A percentile compares a stretch with the other conserved stretches of the same genome.
These are phyloP conservation scores for Pyxicephalus adspersus DNA, from an alignment of 2,113 vertebrate genomes.

Conservation along the genomic window DNA sequence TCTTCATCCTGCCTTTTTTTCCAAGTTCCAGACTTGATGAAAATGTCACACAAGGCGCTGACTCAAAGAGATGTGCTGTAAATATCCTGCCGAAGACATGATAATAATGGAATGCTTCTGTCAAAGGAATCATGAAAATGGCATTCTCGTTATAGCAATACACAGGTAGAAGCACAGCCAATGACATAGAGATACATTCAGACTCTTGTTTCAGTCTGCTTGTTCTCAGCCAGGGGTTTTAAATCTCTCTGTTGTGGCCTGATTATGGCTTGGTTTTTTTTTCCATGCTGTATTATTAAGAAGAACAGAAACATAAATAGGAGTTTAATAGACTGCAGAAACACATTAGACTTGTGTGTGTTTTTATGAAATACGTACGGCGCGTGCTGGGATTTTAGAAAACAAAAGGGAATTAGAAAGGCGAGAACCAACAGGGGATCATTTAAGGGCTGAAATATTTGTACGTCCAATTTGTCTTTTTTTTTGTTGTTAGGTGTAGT, in stretches of 20 bases:
- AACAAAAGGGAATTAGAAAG: not conserved
- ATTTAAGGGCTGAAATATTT: not conserved
- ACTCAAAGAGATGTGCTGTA: constrained; percentile 1
- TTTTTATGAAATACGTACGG: not conserved
- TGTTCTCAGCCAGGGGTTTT: constrained; percentile 7
- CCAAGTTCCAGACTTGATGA: constrained; percentile 8
- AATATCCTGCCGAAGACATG: constrained; percentile 24
- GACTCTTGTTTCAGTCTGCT: constrained; percentile 16
- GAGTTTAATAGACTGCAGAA: not conserved
- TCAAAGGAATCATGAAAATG: constrained; percentile 47
- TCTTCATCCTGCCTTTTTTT: not conserved
- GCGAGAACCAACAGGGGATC: not conserved
- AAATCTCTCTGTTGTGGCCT: constrained; percentile 18
- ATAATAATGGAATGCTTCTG: constrained; percentile 25
- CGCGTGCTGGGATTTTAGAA: not conserved
- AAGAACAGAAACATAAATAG: not conserved
- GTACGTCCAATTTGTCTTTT: too few relatives aligned
- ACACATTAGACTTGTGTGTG: not conserved
- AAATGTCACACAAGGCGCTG: constrained; percentile 10
- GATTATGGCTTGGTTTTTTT: constrained; percentile 15
- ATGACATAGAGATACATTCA: constrained; percentile 15
- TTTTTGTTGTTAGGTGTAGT: too few relatives aligned
- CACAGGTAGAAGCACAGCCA: constrained; percentile 1
- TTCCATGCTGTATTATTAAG: constrained; percentile 23
- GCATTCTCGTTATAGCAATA: constrained; percentile 36